phyloP scores from a whole-genome alignment of 2,888 invertebrate genomes.

The Epinotia demarniana region DNA sequence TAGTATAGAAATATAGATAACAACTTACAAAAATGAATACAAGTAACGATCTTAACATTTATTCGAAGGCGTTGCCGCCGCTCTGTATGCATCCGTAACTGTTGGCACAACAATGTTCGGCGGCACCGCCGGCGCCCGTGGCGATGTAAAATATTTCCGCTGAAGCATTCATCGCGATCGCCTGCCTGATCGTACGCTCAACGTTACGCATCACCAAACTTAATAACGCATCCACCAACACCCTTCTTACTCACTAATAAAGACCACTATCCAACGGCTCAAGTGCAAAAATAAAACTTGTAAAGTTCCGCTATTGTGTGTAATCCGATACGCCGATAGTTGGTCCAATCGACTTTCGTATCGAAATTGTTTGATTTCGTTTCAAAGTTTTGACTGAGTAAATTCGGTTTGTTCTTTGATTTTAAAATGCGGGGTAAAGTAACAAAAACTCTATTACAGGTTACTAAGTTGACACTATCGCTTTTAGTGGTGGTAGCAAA shows the following conservation, averaged over 20 bases:
- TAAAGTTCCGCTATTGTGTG: slow-evolving; percentile 71
- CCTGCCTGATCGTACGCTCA: slow-evolving; percentile 73
- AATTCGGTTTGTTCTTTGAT: slow-evolving; percentile 45
- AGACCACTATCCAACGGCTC: slow-evolving; percentile 53
- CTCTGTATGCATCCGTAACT: slow-evolving; percentile 66
- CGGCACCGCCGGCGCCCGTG: slow-evolving; percentile 73
- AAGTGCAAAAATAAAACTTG: slow-evolving; percentile 53
- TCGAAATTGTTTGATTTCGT: slow-evolving; percentile 74
- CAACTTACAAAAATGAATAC: no score
- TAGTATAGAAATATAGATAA: no score
- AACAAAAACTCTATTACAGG: slow-evolving; percentile 18
- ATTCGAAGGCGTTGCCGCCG: slow-evolving; percentile 50
- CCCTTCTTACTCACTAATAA: slow-evolving; percentile 59
- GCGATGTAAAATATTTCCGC: slow-evolving; percentile 84
- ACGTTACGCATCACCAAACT: slow-evolving; percentile 68
- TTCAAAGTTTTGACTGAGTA: slow-evolving; percentile 63
- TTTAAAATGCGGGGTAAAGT: neutral
- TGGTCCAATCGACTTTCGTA: slow-evolving; percentile 70
- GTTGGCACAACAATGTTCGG: slow-evolving; percentile 82
- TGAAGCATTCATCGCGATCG: slow-evolving; percentile 84
- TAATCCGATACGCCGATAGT: slow-evolving; percentile 77
- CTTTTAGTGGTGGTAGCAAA: slow-evolving; percentile 46
- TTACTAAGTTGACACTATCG: slow-evolving; percentile 43
- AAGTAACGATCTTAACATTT: neutral
- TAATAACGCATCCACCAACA: slow-evolving; percentile 51